Evolutionary conservation across 2,888 invertebrate species (phyloP).

Genomic region (Hermaeophaga mercurialis): DNA sequence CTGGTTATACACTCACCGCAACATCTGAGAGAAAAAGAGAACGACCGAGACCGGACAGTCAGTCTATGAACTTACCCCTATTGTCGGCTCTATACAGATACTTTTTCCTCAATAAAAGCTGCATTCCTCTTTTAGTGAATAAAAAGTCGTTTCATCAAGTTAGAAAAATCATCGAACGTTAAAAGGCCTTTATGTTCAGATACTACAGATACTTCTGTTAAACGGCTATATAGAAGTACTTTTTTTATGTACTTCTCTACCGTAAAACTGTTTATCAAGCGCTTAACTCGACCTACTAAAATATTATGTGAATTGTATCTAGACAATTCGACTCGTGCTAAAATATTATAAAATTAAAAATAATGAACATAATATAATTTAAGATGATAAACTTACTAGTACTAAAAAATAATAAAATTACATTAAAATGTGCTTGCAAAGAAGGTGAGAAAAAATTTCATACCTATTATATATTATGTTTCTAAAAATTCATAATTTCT

Average conservation of each 20-base stretch:
- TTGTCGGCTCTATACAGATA: slow-evolving; percentile 49
- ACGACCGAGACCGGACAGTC: slow-evolving; percentile 40
- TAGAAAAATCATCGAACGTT: slow-evolving; percentile 45
- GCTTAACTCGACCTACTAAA: not conserved
- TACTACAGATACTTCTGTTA: slow-evolving; percentile 23
- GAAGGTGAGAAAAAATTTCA: no score
- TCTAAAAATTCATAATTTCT: no score
- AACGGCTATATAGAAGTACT: slow-evolving; percentile 13
- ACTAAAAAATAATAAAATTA: not conserved
- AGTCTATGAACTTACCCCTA: slow-evolving; percentile 52
- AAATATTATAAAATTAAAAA: no score
- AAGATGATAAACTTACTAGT: no score
- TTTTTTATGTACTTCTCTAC: slow-evolving; percentile 14
- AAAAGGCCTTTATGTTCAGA: slow-evolving; percentile 25
- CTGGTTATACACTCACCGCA: slow-evolving; percentile 43
- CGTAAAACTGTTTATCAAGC: slow-evolving; percentile 10
- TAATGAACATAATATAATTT: no score
- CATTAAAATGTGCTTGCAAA: no score
- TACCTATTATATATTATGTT: no score
- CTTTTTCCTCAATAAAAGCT: slow-evolving; percentile 55
- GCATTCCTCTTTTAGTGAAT: slow-evolving; percentile 53
- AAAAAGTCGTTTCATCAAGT: slow-evolving; percentile 57
- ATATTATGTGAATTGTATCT: no score
- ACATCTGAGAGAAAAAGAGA: slow-evolving; percentile 6
- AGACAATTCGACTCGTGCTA: no score